phyloP scores from a whole-genome alignment of 2,888 invertebrate species.

The Metopia argyrocephala region DNA sequence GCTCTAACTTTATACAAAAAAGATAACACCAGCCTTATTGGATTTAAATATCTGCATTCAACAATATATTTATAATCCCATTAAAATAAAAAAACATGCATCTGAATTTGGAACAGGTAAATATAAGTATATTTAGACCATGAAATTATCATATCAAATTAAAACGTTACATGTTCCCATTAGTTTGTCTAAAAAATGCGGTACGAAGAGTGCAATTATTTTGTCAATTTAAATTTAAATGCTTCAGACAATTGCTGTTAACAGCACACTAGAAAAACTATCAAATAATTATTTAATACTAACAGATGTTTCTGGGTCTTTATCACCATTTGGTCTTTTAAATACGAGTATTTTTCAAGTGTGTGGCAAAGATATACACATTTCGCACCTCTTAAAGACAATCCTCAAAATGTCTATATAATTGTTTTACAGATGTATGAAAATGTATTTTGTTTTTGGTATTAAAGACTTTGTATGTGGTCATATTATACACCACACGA shows the following conservation, averaged over 20 bases:
- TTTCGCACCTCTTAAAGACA: conserved; percentile 38
- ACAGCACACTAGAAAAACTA: conserved; percentile 4
- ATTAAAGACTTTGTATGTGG: neutral
- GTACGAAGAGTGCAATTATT: neutral
- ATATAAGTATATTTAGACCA: conserved; percentile 6
- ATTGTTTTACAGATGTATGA: neutral
- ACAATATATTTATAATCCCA: neutral
- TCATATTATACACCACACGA: neutral
- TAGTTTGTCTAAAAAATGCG: neutral
- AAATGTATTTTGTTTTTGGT: neutral
- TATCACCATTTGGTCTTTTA: neutral
- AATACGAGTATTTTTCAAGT: neutral
- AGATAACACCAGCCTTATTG: too few species aligned
- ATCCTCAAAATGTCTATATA: conserved; percentile 38
- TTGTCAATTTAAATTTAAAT: conserved; percentile 36
- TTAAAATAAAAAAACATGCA: neutral
- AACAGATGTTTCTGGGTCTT: neutral
- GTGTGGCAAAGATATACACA: conserved; percentile 13
- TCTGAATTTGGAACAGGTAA: neutral
- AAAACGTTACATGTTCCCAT: neutral
- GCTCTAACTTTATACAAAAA: too few species aligned
- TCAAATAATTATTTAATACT: conserved; percentile 15
- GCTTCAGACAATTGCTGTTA: conserved; percentile 18
- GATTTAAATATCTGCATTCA: too few species aligned
- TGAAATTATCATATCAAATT: conserved; percentile 2